These are phyloP conservation scores for Epizoanthus illoricatus DNA, from an alignment of 92 coral and sea anemone species.

Conservation along the genomic window DNA sequence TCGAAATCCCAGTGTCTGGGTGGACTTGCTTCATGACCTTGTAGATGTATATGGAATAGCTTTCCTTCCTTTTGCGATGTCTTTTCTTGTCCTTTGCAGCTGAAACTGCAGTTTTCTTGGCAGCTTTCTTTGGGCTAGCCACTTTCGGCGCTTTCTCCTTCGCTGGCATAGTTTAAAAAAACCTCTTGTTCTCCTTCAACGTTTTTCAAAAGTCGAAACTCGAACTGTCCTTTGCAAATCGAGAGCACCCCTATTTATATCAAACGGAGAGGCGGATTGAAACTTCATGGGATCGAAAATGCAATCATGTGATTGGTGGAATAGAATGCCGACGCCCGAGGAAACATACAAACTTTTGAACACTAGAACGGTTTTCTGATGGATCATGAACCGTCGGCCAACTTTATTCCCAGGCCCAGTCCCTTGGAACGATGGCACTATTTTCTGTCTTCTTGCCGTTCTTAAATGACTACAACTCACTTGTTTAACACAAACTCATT, in stretches of 20 bases:
- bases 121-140: constrained; percentile 25
- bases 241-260: constrained; percentile 12
- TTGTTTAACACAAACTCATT: too few relatives aligned
- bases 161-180: constrained; percentile 19
- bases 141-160: constrained; percentile 15
- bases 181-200: not conserved
- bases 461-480: too few relatives aligned
- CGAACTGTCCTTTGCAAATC: not conserved
- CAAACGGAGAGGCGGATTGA: not conserved
- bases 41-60: constrained; percentile 85
- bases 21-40: constrained; percentile 91
- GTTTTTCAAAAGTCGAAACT: not conserved
- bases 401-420: too few relatives aligned
- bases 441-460: not conserved
- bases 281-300: not conserved
- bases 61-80: constrained; percentile 60
- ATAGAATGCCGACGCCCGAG: not conserved
- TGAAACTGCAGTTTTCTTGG: constrained; percentile 6
- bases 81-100: constrained; percentile 36
- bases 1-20: constrained; percentile 93
- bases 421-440: not conserved
- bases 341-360: not conserved
- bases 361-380: not conserved
- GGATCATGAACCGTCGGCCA: too few relatives aligned
- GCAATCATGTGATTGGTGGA: not conserved